Evolutionary conservation across 2,797 vertebrate genomes (phyloP).

Genomic region (Microctenopoma stevenorrisi): DNA sequence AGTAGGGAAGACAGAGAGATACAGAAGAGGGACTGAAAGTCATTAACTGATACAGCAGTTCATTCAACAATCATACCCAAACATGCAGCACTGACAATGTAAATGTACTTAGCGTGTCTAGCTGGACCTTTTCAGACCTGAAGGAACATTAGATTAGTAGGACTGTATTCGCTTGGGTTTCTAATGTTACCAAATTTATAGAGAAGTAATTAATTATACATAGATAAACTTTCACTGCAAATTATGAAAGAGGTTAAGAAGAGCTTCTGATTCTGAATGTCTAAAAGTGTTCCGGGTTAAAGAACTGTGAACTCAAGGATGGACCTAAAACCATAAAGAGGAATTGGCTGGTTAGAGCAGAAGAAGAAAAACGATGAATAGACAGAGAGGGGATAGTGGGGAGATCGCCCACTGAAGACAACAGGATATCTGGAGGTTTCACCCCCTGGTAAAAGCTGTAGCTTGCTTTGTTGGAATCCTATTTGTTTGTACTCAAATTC

Average conservation of each 20-base stretch:
- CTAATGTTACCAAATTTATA: neutral
- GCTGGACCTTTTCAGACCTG: no score
- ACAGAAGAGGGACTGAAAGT: constrained; percentile 5
- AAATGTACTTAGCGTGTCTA: neutral
- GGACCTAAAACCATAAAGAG: neutral
- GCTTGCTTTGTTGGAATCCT: constrained; percentile 55
- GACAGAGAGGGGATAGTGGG: constrained; percentile 3
- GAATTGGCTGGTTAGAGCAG: constrained; percentile 13
- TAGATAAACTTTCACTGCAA: no score
- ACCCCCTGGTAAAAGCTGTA: constrained; percentile 55
- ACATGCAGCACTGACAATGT: neutral
- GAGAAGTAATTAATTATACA: no score
- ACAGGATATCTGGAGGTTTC: constrained; percentile 52
- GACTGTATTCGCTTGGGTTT: neutral
- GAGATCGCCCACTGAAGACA: constrained; percentile 37
- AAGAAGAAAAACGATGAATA: constrained; percentile 12
- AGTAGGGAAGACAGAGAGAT: constrained; percentile 38
- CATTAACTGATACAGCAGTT: constrained; percentile 1
- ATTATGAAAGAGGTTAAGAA: no score
- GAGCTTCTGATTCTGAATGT: no score
- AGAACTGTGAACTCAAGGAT: neutral
- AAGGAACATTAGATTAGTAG: no score
- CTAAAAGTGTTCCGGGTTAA: no score
- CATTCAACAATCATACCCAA: constrained; percentile 22
- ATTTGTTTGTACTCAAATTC: constrained; percentile 46